Percentiles rank a stretch among this genome's conserved stretches.
Conservation (phyloP, 1,140 invertebrate genomes). For the Drosophila santomea region DNA sequence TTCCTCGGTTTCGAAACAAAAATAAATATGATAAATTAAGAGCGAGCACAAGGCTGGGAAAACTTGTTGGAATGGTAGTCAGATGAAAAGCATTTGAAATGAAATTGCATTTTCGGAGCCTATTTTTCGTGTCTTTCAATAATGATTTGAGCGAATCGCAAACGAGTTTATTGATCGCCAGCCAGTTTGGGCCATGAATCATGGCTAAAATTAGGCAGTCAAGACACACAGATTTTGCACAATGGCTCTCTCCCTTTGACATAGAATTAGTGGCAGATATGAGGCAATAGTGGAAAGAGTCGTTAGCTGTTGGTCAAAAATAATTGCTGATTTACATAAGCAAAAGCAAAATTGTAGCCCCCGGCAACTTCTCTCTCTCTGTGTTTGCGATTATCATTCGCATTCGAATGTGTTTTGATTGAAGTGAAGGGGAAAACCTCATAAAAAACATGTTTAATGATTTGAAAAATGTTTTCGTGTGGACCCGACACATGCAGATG, state of each 20-base stretch:
- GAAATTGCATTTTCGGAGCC: slow-evolving; percentile 51
- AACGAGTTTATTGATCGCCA: slow-evolving; percentile 66
- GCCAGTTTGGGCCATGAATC: slow-evolving; percentile 63
- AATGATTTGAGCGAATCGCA: slow-evolving; percentile 20
- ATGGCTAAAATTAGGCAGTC: slow-evolving; percentile 75
- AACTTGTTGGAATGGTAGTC: slow-evolving; percentile 1
- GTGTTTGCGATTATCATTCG: slow-evolving; percentile 25
- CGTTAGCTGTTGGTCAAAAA: slow-evolving; percentile 22
- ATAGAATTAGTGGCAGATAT: slow-evolving; percentile 70
- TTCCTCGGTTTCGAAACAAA: slow-evolving; percentile 44
- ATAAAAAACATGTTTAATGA: slow-evolving; percentile 50
- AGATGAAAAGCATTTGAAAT: slow-evolving; percentile 48
- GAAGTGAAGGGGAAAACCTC: slow-evolving; percentile 72
- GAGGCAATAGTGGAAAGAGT: slow-evolving; percentile 54
- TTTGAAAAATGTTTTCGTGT: slow-evolving; percentile 52
- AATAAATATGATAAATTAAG: slow-evolving; percentile 56
- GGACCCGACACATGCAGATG: slow-evolving; percentile 35
- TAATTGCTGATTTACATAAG: slow-evolving; percentile 74
- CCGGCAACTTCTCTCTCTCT: slow-evolving; percentile 17
- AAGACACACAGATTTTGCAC: slow-evolving; percentile 54
- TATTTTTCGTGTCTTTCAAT: slow-evolving; percentile 34
- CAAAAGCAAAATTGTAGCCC: slow-evolving; percentile 40
- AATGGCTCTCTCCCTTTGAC: slow-evolving; percentile 43
- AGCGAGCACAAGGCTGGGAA: slow-evolving; percentile 64
- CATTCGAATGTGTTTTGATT: slow-evolving; percentile 48